Evolutionary conservation across 2,113 vertebrate species (phyloP).

Genomic region (Ammospiza caudacuta): DNA sequence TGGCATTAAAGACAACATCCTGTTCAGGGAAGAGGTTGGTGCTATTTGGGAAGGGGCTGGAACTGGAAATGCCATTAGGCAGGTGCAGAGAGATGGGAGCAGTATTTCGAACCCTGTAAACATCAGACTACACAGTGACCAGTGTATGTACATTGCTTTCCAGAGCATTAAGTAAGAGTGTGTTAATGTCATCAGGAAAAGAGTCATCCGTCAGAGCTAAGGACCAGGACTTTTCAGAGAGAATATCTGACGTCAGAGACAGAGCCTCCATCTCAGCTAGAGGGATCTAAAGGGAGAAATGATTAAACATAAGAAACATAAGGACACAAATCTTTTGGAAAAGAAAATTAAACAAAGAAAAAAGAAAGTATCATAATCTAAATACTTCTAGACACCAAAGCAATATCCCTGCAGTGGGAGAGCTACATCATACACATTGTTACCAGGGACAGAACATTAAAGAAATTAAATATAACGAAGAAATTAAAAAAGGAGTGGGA

Average conservation of each 20-base stretch:
- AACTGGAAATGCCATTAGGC: conserved; percentile 49
- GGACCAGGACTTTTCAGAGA: conserved; percentile 98
- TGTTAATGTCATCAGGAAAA: conserved; percentile 92
- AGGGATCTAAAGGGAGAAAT: conserved; percentile 98
- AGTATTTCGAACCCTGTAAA: conserved; percentile 81
- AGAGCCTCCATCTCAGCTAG: conserved; percentile 99
- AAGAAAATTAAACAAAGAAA: neutral
- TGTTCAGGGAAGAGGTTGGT: neutral
- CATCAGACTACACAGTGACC: conserved; percentile 74
- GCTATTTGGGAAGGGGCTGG: neutral
- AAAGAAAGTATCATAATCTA: conserved; percentile 36
- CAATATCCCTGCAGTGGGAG: conserved; percentile 35
- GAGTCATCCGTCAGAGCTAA: conserved; percentile 97
- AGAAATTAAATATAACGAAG: conserved; percentile 11
- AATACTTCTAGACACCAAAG: conserved; percentile 49
- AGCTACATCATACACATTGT: conserved; percentile 34
- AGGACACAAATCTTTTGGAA: conserved; percentile 63
- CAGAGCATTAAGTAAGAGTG: conserved; percentile 93
- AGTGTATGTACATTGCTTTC: conserved; percentile 95
- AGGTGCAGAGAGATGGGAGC: neutral
- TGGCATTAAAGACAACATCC: conserved; percentile 17
- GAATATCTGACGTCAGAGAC: conserved; percentile 94
- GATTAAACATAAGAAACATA: conserved; percentile 86
- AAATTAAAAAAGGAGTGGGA: neutral
- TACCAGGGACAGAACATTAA: neutral